These are phyloP conservation scores for Nothocercus julius DNA, from an alignment of 2,113 vertebrate species.

Conservation along the genomic window DNA sequence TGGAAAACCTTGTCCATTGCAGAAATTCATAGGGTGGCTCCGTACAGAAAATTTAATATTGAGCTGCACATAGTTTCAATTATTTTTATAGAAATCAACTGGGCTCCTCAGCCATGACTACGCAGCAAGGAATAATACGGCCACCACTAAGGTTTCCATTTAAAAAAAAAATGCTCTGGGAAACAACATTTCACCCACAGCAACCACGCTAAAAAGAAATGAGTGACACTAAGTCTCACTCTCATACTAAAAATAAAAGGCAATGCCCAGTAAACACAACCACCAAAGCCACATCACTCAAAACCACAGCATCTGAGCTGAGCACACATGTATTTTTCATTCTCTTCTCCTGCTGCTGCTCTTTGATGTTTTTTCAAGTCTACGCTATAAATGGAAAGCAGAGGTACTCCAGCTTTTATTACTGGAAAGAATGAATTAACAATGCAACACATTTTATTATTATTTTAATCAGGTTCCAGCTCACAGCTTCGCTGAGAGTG, in stretches of 20 bases:
- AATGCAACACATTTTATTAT: neutral
- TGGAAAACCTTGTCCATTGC: neutral
- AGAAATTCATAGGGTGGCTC: neutral
- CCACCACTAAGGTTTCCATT: neutral
- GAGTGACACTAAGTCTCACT: neutral
- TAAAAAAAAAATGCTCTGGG: neutral
- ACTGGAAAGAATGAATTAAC: neutral
- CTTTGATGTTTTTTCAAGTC: neutral
- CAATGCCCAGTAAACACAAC: neutral
- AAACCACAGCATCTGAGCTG: neutral
- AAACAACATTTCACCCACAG: neutral
- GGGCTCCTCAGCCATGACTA: neutral
- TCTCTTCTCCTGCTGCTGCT: neutral
- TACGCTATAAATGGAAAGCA: neutral
- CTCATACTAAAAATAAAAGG: neutral
- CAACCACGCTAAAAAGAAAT: accelerated
- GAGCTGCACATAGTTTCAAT: neutral
- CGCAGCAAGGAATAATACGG: neutral
- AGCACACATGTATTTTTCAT: neutral
- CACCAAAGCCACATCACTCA: neutral
- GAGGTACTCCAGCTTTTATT: neutral
- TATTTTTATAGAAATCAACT: neutral
- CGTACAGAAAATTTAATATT: neutral
- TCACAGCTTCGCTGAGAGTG: neutral
- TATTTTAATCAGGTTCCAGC: conserved; percentile 32